Evolutionary conservation across 2,888 invertebrate species (phyloP), one percentile per base, ranked within the genome.

Genomic region (Melinopterus prodromus): DNA sequence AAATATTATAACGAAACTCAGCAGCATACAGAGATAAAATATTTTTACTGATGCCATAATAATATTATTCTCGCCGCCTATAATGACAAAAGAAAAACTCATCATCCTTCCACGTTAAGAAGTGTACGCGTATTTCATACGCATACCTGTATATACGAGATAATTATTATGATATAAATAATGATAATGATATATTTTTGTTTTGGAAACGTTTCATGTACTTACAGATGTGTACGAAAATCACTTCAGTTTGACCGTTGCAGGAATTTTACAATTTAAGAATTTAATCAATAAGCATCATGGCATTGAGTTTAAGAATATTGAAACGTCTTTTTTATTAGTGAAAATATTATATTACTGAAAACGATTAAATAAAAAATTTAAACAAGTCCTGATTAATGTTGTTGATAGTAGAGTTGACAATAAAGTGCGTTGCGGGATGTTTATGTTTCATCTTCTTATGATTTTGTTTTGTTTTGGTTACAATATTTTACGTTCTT

Each of bases 391-490:
- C 87, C 88, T 88, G 89, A 88, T 89, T 87, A 88, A 89, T 89
- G 89, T 89, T 89, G 89, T 89, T 89, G 86, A 88, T 88, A 89
- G 88, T 88, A 89, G 88, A 89, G 88, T 89, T 89, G 89, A 89
- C 89, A 89, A 89, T 89, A 89, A 89, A 89, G 88, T 88, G 86
- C 87, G 88, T 89, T 89, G 89, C 88, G 89, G 88, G 88, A 89
- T 84, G 85, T 81, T 86, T 87, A 84, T 84, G 37, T 81, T 81
- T 81, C 76, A 79, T 81, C 69, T 80, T 15, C 37, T 16, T 78
- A 76, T 80, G 70, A 77, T 78, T 77, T 80, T 77, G 70, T 78
- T 76, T 38, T 38, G 37, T 77, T 36, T 80, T 75, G 74, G n/a
- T 15, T 71, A 71, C 71, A 71, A n/a, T 16, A 15, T 36, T 75